Evolutionary conservation across 2,797 vertebrate species (phyloP), one percentile per base, ranked within the genome.

Genomic region (Heteromormyrus szaboi): DNA sequence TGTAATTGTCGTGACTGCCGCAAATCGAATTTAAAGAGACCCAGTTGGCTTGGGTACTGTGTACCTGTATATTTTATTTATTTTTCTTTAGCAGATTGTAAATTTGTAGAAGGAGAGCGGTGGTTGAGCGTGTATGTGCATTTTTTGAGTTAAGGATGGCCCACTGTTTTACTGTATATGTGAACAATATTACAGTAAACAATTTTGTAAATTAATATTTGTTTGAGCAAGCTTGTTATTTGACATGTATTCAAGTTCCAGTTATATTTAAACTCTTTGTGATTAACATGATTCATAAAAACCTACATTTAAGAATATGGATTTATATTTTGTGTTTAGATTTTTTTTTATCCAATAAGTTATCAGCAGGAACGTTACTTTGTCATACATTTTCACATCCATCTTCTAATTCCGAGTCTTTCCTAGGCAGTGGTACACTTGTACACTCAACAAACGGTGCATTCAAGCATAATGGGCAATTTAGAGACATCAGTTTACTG

Each of bases 1-100:
- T 46, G 83, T 44, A 50, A n/a, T 29, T 79, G 54, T 41, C 88
- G 88, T 88, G 56, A 88, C 79, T 84, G 51, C 22, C 53, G 9
- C 14, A 19, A 53, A 86, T 56, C 29, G 6, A 85, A 53, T 48
- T 85, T 51, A 85, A 85, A 29, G 84, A 51, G 9, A 33, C 25
- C 79, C 41, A 19, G 76, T 81, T 81, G 5, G 0, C 22, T 33
- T 68, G 65, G 4, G 14, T 76, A 14, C 25, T 29, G 62, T 12
- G 62, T 68, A 65, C 59, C 9, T 25, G 11, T 68, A 59, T 59
- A 59, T 22, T 22, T 12, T 68, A 12, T 68, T 29, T 29, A 19
- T 56, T 56, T n/a, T 68, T 68, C 3, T 29, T 65, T 65, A 65
- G 22, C 22, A 65, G 22, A 65, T 65, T 72, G 68, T 33, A 72